Base-by-base conservation (phyloP, 92 coral and sea anemone genomes). In the Porites lobata region DNA sequence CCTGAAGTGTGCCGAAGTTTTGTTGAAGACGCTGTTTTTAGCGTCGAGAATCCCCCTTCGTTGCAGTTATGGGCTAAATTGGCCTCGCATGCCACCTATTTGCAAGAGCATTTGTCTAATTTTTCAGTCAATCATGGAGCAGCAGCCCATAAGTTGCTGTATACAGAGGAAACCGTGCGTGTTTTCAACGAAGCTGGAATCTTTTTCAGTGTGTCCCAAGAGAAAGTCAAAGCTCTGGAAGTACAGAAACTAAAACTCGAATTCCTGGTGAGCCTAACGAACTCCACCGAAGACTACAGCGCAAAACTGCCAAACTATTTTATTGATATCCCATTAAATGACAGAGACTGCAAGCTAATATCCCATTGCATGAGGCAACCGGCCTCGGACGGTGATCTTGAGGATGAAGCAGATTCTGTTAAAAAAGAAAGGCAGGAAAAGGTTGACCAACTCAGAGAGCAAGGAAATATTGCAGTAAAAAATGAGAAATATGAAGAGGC, bases 1-100 rank as follows among this genome's bases (percentile, higher is more conserved):
- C n/a, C 69, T 1, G 76, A 90, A 4, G 93, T 93, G 15, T 93
- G 96, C 86, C 51, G 83, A 73, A 84, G 86, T 76, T 91, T 93
- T 61, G 32, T 76, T 38, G 94, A 91, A 1, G 94, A 88, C 63
- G 84, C 96, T 12, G 93, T 94, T 13, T 88, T 93, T 32, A 75
- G 56, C 18, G 85, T 81, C 19, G 92, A 87, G 61, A 87, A 74
- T 76, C 94, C 91, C 59, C 96, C 96, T 67, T 92, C 96, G 0
- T 70, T 94, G 64, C 90, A 92, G 6, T 88, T 91, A 1, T 94
- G 96, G 96, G 92, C 91, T 51, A 92, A 87, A 64, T 76, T 94
- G 59, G 94, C 91, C 51, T 80, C 90, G 19, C 93, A 92, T 78
- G 93, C 94, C n/a, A 79, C 85, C 62, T 85, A 69, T 38, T 83